Conservation (phyloP, 2,888 invertebrate genomes). For the Lydus trimaculatus region DNA sequence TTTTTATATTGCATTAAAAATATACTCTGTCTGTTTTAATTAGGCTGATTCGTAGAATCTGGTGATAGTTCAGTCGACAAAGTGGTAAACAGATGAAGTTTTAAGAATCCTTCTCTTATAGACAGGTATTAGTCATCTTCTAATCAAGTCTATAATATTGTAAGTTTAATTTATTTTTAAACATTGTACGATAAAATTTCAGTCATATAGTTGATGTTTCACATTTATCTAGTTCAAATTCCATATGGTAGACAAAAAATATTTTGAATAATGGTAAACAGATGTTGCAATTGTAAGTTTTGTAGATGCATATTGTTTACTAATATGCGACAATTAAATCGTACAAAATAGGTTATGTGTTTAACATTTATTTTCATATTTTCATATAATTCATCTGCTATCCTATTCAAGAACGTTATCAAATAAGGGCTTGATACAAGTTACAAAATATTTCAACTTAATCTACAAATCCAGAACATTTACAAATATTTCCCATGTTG, state of each 20-base stretch:
- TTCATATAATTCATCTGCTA: neutral
- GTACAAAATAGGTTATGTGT: neutral
- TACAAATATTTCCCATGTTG: neutral
- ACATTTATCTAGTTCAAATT: constrained; percentile 5
- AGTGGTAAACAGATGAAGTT: too few species aligned
- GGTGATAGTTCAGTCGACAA: too few species aligned
- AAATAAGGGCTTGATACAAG: too few species aligned
- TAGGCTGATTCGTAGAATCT: too few species aligned
- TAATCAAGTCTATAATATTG: too few species aligned
- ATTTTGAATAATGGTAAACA: neutral
- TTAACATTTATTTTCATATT: neutral
- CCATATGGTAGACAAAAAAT: neutral
- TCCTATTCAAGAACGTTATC: too few species aligned
- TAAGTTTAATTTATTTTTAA: neutral
- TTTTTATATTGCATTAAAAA: too few species aligned
- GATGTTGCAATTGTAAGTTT: neutral
- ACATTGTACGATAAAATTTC: neutral
- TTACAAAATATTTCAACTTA: neutral
- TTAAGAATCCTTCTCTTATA: too few species aligned
- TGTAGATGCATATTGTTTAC: neutral
- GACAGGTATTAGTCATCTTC: too few species aligned
- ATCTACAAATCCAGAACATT: neutral
- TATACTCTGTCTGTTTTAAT: too few species aligned
- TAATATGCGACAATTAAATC: neutral
- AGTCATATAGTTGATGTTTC: neutral